Evolutionary conservation across 1,140 invertebrate genomes (phyloP).

Genomic region (Anoplophora glabripennis): DNA sequence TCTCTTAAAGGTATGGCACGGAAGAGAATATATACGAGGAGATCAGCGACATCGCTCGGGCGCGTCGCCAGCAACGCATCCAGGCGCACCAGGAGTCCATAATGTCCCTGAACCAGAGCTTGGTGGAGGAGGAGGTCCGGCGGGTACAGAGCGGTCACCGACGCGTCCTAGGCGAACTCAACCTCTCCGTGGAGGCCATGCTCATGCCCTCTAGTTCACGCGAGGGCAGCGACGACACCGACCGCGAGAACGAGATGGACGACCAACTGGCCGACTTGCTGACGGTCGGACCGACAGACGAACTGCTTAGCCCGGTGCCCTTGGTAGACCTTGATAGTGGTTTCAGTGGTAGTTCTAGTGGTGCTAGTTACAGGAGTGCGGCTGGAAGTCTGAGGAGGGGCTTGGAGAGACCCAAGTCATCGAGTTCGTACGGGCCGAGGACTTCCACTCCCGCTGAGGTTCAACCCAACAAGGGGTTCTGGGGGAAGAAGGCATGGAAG

Average conservation of each 20-base stretch:
- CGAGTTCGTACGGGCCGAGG: slow-evolving; percentile 14
- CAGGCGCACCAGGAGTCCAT: slow-evolving; percentile 27
- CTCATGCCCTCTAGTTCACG: slow-evolving; percentile 63
- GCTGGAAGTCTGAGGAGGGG: slow-evolving; percentile 58
- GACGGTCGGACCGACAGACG: slow-evolving; percentile 68
- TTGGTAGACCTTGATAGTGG: slow-evolving; percentile 72
- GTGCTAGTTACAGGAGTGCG: slow-evolving; percentile 65
- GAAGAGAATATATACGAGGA: slow-evolving; percentile 88
- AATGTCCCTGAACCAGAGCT: slow-evolving; percentile 61
- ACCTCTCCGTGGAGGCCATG: slow-evolving; percentile 82
- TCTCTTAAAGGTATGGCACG: slow-evolving; percentile 73
- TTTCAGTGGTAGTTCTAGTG: slow-evolving; percentile 75
- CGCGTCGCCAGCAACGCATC: slow-evolving; percentile 26
- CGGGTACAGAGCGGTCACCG: slow-evolving; percentile 74
- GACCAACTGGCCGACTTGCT: slow-evolving; percentile 64
- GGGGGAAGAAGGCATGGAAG: slow-evolving; percentile 73
- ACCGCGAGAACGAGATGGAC: slow-evolving; percentile 53
- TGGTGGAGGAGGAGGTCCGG: slow-evolving; percentile 77
- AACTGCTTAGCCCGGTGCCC: slow-evolving; percentile 64
- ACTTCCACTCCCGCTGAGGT: slow-evolving; percentile 17
- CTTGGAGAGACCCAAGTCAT: slow-evolving; percentile 24
- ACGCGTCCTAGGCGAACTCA: slow-evolving; percentile 78
- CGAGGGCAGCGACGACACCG: slow-evolving; percentile 50
- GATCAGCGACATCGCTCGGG: slow-evolving; percentile 63
- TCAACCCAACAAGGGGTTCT: slow-evolving; percentile 53